Evolutionary conservation across 1,140 invertebrate species (phyloP), one percentile per base, ranked within the genome.

Genomic region (Sinella curviseta): DNA sequence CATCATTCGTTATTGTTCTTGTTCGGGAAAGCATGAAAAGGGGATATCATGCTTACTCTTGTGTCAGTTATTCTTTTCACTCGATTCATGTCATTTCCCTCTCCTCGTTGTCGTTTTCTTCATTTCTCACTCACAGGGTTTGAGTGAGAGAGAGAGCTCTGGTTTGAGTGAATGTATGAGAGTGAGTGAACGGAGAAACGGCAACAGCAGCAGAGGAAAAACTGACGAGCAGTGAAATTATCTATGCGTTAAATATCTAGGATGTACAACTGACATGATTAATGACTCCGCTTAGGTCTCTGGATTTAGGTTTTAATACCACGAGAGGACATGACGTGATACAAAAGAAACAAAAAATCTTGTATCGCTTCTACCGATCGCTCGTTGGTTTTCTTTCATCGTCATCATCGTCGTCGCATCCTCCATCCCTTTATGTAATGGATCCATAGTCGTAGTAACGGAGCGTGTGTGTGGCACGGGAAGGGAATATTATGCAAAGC

Each of bases 221-320:
- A 65, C 30, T 74, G 78, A 70, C 78, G 74, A 79, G n/a, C n/a
- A n/a, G 60, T 54, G 78, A 80, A 80, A 80, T 80, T 77, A 77
- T 80, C 75, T 80, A 80, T 77, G 78, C 78, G 78, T 80, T 80
- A 80, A 76, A 80, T 80, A 77, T 80, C 78, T 67, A 80, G 78
- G 74, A 80, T 77, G 78, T 77, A 77, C 78, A 76, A 33, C 26
- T 80, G 78, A 80, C 78, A 80, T 80, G 78, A 80, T 80, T 80
- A 80, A 80, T 80, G 78, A 80, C 78, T 80, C 35, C 36, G 74
- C 55, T 39, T 4, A 33, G 65, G 26, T 70, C 65, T 33, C 31
- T 31, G 31, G 26, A 70, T 31, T 70, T 70, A 31, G 30, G 8
- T 70, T 70, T 12, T 70, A 70, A 33, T 70, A 31, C 31, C 30